These are phyloP conservation scores for Caenorhabditis sinica DNA, from an alignment of 2,888 invertebrate species.

Conservation along the genomic window DNA sequence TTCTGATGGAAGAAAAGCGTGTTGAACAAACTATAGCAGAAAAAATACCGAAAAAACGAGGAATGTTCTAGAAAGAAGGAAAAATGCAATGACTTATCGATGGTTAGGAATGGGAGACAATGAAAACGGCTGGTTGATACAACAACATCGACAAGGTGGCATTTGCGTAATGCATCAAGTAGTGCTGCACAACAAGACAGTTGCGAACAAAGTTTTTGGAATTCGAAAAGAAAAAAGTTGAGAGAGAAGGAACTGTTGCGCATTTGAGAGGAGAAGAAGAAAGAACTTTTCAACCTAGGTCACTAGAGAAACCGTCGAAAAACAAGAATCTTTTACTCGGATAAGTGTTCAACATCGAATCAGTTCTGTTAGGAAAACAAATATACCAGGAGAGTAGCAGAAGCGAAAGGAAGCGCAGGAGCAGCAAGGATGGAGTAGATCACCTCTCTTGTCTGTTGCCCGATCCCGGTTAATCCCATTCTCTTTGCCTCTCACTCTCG, in stretches of 20 bases:
- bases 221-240: constrained; percentile 2
- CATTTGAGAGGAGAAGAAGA: constrained; percentile 25
- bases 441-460: constrained; percentile 34
- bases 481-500: constrained; percentile 11
- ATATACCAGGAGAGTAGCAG: constrained; percentile 26
- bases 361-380: constrained; percentile 57
- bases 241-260: constrained; percentile 33
- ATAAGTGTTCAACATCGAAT: constrained; percentile 65
- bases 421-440: constrained; percentile 36
- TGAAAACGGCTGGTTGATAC: background rate
- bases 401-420: constrained; percentile 48
- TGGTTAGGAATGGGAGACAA: background rate
- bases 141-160: constrained; percentile 34
- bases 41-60: background rate
- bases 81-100: constrained; percentile 43
- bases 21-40: constrained; percentile 25
- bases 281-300: constrained; percentile 45
- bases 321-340: constrained; percentile 41
- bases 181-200: constrained; percentile 44
- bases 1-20: background rate
- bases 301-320: constrained; percentile 27
- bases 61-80: constrained; percentile 11
- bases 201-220: constrained; percentile 27
- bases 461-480: constrained; percentile 40
- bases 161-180: constrained; percentile 56